phyloP scores from a whole-genome alignment of 2,888 invertebrate genomes.

The Azorinus chamasolen region DNA sequence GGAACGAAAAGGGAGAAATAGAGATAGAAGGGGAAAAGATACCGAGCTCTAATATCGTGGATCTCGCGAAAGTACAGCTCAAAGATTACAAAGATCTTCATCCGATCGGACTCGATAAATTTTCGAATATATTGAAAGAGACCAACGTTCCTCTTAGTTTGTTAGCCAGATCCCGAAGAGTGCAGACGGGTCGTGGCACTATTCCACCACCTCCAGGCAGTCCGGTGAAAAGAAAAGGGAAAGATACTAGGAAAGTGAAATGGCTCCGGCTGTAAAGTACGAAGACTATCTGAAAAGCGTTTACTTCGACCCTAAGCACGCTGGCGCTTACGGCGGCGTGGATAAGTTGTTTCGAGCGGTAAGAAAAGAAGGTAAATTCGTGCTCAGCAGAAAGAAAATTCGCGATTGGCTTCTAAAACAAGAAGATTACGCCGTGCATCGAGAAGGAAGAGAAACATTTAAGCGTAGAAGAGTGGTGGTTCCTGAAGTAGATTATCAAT shows the following conservation, averaged over 20 bases:
- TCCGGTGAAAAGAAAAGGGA: slow-evolving; percentile 23
- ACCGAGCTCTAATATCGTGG: slow-evolving; percentile 43
- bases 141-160: slow-evolving; percentile 42
- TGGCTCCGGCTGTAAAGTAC: slow-evolving; percentile 42
- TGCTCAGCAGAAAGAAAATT: slow-evolving; percentile 41
- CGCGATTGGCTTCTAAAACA: slow-evolving; percentile 60
- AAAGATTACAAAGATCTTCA: slow-evolving; percentile 47
- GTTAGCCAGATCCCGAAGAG: slow-evolving; percentile 22
- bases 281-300: slow-evolving; percentile 42
- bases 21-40: slow-evolving; percentile 23
- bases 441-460: no score
- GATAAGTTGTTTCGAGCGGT: slow-evolving; percentile 59
- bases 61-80: slow-evolving; percentile 39
- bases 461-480: no score
- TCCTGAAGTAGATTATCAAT: no score
- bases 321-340: no score
- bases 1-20: slow-evolving; percentile 48
- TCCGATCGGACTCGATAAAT: slow-evolving; percentile 21
- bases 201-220: slow-evolving; percentile 40
- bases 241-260: slow-evolving; percentile 28
- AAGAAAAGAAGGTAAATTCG: slow-evolving; percentile 57
- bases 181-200: slow-evolving; percentile 22
- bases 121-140: slow-evolving; percentile 22
- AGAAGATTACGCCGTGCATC: slow-evolving; percentile 55
- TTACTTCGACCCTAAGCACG: slow-evolving; percentile 62